phyloP scores from a whole-genome alignment of 2,888 invertebrate species.

The Melitaea athalia region DNA sequence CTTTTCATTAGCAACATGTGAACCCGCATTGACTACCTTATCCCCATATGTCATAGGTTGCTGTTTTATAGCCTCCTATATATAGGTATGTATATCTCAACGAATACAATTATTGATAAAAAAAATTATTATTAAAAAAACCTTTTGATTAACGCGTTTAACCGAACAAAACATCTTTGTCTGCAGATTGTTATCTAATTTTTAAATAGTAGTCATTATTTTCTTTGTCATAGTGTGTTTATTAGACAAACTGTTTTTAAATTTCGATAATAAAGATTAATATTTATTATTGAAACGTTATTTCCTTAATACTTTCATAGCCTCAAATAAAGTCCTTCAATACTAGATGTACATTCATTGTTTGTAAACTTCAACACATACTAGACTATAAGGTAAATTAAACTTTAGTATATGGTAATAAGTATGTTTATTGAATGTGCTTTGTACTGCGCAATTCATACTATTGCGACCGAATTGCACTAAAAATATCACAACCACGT shows the following conservation, averaged over 20 bases:
- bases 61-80: no score
- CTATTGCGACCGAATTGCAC: slow-evolving; percentile 13
- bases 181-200: no score
- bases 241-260: not conserved
- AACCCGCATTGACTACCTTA: no score
- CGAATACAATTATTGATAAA: no score
- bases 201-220: no score
- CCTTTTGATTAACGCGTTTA: no score
- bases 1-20: no score
- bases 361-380: not conserved
- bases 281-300: not conserved
- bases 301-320: not conserved
- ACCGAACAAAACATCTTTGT: no score
- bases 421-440: not conserved
- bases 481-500: slow-evolving; percentile 25
- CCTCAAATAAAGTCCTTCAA: slow-evolving; percentile 12
- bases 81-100: no score
- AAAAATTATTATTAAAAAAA: no score
- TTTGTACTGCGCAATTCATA: slow-evolving; percentile 14
- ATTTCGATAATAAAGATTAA: not conserved
- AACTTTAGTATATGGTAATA: not conserved
- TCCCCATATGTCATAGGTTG: no score
- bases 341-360: slow-evolving; percentile 1
- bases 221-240: not conserved
- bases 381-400: not conserved